Evolutionary conservation across 64 coral and sea anemone genomes (phyloP).

Genomic region (Dendrophyllia cribrosa): DNA sequence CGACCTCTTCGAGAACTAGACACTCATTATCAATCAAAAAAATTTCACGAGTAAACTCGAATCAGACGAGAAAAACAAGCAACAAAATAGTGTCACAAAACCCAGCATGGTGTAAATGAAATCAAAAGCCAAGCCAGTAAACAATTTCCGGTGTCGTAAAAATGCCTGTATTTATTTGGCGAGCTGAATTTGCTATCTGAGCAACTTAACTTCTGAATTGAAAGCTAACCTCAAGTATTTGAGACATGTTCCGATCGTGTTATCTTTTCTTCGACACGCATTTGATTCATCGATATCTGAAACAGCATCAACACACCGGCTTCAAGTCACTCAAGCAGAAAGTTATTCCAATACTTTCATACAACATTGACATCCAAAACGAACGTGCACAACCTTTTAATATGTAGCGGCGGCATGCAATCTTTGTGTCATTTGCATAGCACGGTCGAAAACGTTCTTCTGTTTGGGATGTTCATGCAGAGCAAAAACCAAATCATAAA

Average conservation of each 20-base stretch:
- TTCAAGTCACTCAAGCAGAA: conserved; percentile 17
- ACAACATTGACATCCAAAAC: conserved; percentile 7
- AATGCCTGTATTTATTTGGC: background rate
- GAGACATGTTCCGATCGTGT: background rate
- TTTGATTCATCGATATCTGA: conserved; percentile 8
- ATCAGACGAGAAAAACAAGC: background rate
- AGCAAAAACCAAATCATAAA: background rate
- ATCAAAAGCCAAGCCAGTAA: conserved; percentile 24
- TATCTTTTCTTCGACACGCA: conserved; percentile 12
- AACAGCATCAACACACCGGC: background rate
- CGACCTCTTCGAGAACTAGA: background rate
- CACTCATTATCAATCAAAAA: conserved; percentile 36
- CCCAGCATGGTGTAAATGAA: background rate
- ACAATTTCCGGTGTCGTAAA: conserved; percentile 40
- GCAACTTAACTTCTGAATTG: background rate
- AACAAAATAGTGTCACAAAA: background rate
- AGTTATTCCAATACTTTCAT: conserved; percentile 22
- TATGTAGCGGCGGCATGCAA: background rate
- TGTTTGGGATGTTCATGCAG: background rate
- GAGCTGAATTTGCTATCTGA: background rate
- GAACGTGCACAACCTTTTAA: background rate
- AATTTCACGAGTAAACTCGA: conserved; percentile 19
- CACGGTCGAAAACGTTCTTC: background rate
- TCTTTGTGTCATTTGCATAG: background rate
- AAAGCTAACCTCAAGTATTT: conserved; percentile 25